Conservation (phyloP, 2,113 vertebrate genomes). For the Dunckerocampus dactyliophorus region DNA sequence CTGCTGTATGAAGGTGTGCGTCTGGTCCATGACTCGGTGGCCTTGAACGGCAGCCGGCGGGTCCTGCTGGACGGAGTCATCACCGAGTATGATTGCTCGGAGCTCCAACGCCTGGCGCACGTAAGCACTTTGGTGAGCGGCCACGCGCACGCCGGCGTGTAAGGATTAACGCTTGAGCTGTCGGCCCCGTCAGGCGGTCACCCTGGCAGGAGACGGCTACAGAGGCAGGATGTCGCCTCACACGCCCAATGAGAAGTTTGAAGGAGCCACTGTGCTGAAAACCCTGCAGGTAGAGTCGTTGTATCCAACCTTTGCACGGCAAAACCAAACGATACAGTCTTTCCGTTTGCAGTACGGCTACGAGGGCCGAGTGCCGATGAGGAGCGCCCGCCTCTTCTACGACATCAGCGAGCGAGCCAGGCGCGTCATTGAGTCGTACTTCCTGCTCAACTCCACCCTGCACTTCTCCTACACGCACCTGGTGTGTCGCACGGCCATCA, state of each 20-base stretch:
- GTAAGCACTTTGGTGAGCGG: conserved; percentile 67
- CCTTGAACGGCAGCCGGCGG: conserved; percentile 88
- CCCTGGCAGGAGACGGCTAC: conserved; percentile 90
- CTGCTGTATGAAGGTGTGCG: conserved; percentile 79
- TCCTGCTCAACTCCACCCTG: conserved; percentile 89
- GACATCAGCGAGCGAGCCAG: conserved; percentile 91
- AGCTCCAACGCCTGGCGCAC: conserved; percentile 82
- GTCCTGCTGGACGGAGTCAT: conserved; percentile 90
- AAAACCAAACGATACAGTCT: no score
- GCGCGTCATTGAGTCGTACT: conserved; percentile 87
- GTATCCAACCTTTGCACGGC: not conserved
- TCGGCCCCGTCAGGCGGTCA: conserved; percentile 73
- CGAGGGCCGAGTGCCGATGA: conserved; percentile 85
- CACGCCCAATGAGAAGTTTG: conserved; percentile 94
- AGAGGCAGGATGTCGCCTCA: conserved; percentile 92
- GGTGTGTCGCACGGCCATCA: conserved; percentile 91
- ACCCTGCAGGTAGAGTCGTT: conserved; percentile 81
- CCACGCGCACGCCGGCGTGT: no score
- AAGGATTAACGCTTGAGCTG: not conserved
- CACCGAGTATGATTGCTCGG: conserved; percentile 82
- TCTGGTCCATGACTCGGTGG: conserved; percentile 82
- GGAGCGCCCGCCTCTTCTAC: conserved; percentile 89
- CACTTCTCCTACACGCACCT: conserved; percentile 98
- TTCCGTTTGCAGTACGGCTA: conserved; percentile 68
- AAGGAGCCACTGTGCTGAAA: conserved; percentile 93